Conservation (phyloP, 2,888 invertebrate genomes). For the Protophormia terraenovae region DNA sequence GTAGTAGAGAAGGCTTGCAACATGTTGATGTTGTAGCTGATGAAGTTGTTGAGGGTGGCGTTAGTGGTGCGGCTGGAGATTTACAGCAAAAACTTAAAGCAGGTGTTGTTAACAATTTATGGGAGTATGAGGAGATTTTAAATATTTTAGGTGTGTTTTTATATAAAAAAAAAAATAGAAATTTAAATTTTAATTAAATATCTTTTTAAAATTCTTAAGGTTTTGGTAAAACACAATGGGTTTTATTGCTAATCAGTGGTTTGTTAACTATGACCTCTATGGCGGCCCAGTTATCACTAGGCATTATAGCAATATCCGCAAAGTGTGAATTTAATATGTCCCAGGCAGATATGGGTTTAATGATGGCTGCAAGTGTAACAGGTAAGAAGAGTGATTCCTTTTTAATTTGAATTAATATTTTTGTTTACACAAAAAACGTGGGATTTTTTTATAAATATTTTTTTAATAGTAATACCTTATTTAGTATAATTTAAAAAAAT, state of each 20-base stretch:
- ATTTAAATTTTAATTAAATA: no score
- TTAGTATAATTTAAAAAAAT: no score
- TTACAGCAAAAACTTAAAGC: slow-evolving; percentile 32
- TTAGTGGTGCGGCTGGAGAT: background rate
- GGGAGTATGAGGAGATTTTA: slow-evolving; percentile 75
- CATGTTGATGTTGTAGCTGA: background rate
- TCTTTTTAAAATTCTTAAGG: no score
- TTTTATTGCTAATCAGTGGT: slow-evolving; percentile 75
- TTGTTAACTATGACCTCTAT: slow-evolving; percentile 75
- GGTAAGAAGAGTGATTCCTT: no score
- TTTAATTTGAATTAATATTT: no score
- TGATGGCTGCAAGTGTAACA: slow-evolving; percentile 78
- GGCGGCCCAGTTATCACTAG: slow-evolving; percentile 73
- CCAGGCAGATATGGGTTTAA: slow-evolving; percentile 76
- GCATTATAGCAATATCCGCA: slow-evolving; percentile 76
- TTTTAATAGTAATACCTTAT: no score
- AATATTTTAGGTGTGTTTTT: slow-evolving; percentile 72
- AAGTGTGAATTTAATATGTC: slow-evolving; percentile 76
- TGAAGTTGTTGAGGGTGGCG: background rate
- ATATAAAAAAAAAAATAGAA: background rate
- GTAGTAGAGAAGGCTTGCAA: slow-evolving; percentile 35
- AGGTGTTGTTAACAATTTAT: slow-evolving; percentile 50
- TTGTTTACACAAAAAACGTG: no score
- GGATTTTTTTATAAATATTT: no score
- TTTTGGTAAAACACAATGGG: slow-evolving; percentile 77